Percentiles rank a stretch among this genome's conserved stretches.
Conservation (phyloP, 2,888 invertebrate genomes). For the Syritta pipiens region DNA sequence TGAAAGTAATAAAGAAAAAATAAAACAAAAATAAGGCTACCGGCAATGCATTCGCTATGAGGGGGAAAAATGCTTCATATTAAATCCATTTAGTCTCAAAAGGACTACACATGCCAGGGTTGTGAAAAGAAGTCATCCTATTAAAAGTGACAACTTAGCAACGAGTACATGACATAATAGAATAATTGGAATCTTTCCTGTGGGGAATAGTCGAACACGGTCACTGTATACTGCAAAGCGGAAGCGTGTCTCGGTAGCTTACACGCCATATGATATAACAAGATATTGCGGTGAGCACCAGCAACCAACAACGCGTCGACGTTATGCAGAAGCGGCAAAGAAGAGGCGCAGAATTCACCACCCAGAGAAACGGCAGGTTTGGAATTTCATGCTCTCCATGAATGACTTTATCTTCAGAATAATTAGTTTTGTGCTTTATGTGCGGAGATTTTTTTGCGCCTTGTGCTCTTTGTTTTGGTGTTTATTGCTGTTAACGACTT, state of each 20-base stretch:
- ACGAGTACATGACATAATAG: conserved; percentile 24
- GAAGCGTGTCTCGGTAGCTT: not conserved
- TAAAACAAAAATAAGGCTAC: too few relatives aligned
- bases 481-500: not conserved
- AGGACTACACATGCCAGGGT: conserved; percentile 2
- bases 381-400: not conserved
- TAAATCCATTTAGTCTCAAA: conserved; percentile 4
- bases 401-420: conserved; percentile 10
- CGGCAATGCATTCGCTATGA: too few relatives aligned
- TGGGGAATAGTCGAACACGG: not conserved
- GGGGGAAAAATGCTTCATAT: conserved; percentile 4
- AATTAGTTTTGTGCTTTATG: conserved; percentile 11
- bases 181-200: conserved; percentile 25
- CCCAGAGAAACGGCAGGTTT: not conserved
- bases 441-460: not conserved
- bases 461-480: not conserved
- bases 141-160: conserved; percentile 21
- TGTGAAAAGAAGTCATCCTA: conserved; percentile 17
- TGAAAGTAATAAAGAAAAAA: too few relatives aligned
- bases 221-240: not conserved
- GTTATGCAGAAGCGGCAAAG: not conserved
- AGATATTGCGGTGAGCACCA: not conserved
- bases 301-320: not conserved
- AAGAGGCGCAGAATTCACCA: not conserved
- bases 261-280: conserved; percentile 2